A percentile compares a stretch with the other conserved stretches of the same genome.
Evolutionary conservation across 2,888 invertebrate genomes (phyloP).

Genomic region (Rotaria magnacalcarata): DNA sequence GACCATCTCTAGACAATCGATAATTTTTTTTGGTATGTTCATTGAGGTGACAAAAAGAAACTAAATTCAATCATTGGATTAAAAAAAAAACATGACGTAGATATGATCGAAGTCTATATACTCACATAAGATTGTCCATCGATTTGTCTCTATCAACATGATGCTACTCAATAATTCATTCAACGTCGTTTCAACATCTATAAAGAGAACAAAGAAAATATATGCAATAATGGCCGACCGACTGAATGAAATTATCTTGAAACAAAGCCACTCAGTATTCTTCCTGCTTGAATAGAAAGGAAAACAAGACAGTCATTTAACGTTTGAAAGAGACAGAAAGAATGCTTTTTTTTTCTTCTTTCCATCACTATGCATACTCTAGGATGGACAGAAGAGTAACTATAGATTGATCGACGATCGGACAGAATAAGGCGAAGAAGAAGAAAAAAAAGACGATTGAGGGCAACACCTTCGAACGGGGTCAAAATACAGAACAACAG

Average conservation of each 20-base stretch:
- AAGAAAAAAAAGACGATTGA: not conserved
- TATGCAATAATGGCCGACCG: not conserved
- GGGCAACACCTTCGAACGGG: constrained; percentile 19
- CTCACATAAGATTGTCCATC: not conserved
- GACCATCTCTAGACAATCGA: constrained; percentile 29
- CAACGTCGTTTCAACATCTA: not conserved
- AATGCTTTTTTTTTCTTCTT: not conserved
- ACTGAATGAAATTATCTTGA: constrained; percentile 26
- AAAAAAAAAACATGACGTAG: not conserved
- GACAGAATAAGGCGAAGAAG: not conserved
- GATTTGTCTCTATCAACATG: not conserved
- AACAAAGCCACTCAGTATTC: constrained; percentile 20
- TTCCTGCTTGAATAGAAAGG: not conserved
- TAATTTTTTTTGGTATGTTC: not conserved
- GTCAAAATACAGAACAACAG: constrained; percentile 7
- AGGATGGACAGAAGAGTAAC: not conserved
- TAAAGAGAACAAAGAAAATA: not conserved
- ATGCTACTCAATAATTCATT: not conserved
- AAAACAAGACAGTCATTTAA: not conserved
- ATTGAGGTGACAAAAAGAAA: constrained; percentile 3
- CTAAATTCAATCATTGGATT: not conserved
- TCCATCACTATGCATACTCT: not conserved
- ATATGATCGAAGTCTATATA: not conserved
- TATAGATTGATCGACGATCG: constrained; percentile 13
- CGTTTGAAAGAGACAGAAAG: not conserved